Base-by-base conservation (phyloP, 1,140 invertebrate genomes). In the Bombus confusus region DNA sequence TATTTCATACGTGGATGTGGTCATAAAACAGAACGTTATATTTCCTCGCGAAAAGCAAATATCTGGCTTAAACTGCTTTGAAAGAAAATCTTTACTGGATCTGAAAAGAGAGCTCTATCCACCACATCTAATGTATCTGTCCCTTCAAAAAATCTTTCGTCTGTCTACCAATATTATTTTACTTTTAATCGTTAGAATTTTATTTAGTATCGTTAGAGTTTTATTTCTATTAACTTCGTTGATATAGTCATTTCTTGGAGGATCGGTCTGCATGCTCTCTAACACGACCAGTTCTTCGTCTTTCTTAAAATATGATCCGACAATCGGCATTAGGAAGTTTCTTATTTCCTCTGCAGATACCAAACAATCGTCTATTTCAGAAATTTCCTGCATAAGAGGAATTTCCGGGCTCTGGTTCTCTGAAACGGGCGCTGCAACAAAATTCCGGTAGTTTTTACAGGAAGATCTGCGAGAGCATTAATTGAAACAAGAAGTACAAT, bases 211-310 rank as follows among this genome's bases (percentile, higher is more conserved):
- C 8, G 0, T 28, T 25, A 2, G 8, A 57, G 28, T 75, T 13
- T 28, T 28, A 25, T 69, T 22, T n/a, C 4, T 22, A 88, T 69
- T 34, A 90, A 93, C 87, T 74, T 87, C 43, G 59, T 91, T 88
- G 25, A 92, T 86, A 6, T 41, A 73, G 15, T 88, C 43, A 1
- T 59, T 66, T 3, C 15, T 39, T 6, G 43, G 64, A 41, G 84
- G 80, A 25, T 89, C 43, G 1, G 68, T 4, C 13, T 28, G 31
- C 39, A 89, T 13, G 41, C 18, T 57, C 28, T 90, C 76, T 9
- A 89, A 52, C 47, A 71, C 77, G 18, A 52, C 18, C 34, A 89
- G 74, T 18, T 92, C 90, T 9, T 80, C 41, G 25, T 92, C 88
- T 72, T 88, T 76, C 5, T 59, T 6, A 18, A 85, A 86, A n/a